phyloP scores from a whole-genome alignment of 2,797 vertebrate species.

The Erpetoichthys calabaricus region DNA sequence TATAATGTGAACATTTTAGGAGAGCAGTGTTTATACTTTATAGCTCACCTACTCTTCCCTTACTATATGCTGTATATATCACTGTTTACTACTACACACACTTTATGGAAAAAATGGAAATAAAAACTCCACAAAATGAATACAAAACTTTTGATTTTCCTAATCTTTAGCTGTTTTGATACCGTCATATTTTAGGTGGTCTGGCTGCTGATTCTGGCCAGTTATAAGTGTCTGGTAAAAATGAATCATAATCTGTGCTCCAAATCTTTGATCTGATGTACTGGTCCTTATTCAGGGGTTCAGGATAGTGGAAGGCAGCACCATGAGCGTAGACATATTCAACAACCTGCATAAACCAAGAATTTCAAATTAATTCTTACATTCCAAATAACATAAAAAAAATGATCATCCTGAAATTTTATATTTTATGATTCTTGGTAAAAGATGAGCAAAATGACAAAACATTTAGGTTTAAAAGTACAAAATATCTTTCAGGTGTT shows the following conservation, averaged over 20 bases:
- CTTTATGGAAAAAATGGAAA: no score
- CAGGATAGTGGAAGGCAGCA: constrained; percentile 91
- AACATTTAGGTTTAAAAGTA: background rate
- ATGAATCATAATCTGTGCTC: constrained; percentile 76
- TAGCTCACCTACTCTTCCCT: no score
- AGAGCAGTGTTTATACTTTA: no score
- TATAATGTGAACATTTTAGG: no score
- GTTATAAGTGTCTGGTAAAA: constrained; percentile 80
- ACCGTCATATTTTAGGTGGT: constrained; percentile 30
- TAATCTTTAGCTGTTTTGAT: no score
- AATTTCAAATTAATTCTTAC: background rate
- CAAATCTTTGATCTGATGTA: constrained; percentile 69
- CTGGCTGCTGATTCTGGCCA: constrained; percentile 61
- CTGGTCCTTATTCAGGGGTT: constrained; percentile 70
- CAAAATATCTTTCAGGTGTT: background rate
- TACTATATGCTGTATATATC: no score
- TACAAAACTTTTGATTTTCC: no score
- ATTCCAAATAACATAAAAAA: background rate
- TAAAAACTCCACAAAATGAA: no score
- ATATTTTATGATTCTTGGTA: background rate
- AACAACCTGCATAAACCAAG: constrained; percentile 52
- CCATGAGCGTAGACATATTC: constrained; percentile 79
- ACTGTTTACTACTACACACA: no score
- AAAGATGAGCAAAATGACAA: background rate
- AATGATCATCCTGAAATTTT: background rate